Base-by-base conservation (phyloP, 2,113 vertebrate species). In the Thunnus maccoyii region DNA sequence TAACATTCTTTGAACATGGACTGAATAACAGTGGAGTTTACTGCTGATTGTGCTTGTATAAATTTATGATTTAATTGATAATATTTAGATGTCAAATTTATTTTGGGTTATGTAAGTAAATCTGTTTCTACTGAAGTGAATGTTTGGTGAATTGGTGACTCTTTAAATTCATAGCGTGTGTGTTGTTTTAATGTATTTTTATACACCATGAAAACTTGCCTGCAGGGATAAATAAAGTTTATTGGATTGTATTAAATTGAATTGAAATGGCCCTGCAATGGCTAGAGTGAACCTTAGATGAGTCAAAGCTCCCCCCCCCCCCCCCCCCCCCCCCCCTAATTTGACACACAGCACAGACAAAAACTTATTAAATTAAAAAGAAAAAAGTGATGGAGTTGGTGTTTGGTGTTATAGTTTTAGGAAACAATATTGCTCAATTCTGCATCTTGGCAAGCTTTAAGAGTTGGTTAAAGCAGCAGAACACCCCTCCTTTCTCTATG, bases 161-260 rank as follows among this genome's bases (percentile, higher is more conserved):
- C 57, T 82, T 86, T 81, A 61, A 80, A 85, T 80, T 78, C 74
- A 77, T 67, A 47, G 48, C 56, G 48, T 64, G 57, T 78, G 65
- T 78, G 54, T 84, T 85, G 50, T 83, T 86, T 86, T 85, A 91
- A 83, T 87, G 68, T 87, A 74, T 82, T 91, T 86, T 85, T 84
- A 86, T 82, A 76, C 82, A 69, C 69, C 82, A 76, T 84, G 80
- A 86, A 91, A 87, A 78, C 75, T 75, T 69, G 79, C 78, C 89
- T 62, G 68, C 78, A 77, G 86, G 83, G 86, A 91, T 89, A 82
- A 91, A 91, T 91, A 87, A 74, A 87, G 80, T 86, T 87, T 87
- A 92, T 86, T 86, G 78, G 79, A 89, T 88, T 90, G 79, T 85
- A 90, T 90, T 85, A 85, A 89, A 90, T 85, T 85, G 62, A 88